phyloP scores from a whole-genome alignment of 2,797 vertebrate species.

The Smutsia gigantea region DNA sequence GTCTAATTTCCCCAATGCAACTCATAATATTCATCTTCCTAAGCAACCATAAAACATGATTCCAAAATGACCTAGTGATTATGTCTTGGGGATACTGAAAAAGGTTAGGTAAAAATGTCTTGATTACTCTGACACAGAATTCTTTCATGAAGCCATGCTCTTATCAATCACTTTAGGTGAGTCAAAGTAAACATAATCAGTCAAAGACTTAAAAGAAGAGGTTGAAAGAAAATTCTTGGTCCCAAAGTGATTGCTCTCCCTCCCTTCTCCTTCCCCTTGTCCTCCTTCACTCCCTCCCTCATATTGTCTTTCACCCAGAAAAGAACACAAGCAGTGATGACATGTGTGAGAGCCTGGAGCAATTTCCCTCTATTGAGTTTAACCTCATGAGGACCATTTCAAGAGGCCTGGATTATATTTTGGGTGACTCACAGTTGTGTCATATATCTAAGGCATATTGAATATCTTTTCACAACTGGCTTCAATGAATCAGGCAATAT shows the following conservation, averaged over 20 bases:
- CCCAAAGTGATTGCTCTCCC: not conserved
- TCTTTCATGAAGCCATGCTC: conserved; percentile 51
- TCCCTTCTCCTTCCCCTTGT: not conserved
- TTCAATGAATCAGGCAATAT: not conserved
- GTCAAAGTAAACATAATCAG: conserved; percentile 74
- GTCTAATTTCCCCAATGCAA: conserved; percentile 81
- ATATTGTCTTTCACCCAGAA: conserved; percentile 43
- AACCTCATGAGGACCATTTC: not conserved
- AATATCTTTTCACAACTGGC: conserved; percentile 42
- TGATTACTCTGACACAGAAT: conserved; percentile 62
- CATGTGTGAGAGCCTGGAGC: not conserved
- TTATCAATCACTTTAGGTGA: conserved; percentile 74
- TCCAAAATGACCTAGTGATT: conserved; percentile 69
- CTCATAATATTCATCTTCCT: conserved; percentile 79
- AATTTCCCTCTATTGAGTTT: conserved; percentile 27
- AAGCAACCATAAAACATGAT: conserved; percentile 76
- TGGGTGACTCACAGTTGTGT: conserved; percentile 26
- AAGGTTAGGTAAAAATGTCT: conserved; percentile 66
- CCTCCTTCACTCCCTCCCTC: not conserved
- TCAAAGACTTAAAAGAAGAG: conserved; percentile 56
- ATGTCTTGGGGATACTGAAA: conserved; percentile 41
- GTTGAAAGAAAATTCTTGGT: conserved; percentile 62
- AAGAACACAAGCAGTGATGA: not conserved
- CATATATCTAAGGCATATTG: not conserved
- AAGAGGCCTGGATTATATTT: not conserved